Conservation (phyloP, 1,140 invertebrate species). For the Vollenhovia emeryi region DNA sequence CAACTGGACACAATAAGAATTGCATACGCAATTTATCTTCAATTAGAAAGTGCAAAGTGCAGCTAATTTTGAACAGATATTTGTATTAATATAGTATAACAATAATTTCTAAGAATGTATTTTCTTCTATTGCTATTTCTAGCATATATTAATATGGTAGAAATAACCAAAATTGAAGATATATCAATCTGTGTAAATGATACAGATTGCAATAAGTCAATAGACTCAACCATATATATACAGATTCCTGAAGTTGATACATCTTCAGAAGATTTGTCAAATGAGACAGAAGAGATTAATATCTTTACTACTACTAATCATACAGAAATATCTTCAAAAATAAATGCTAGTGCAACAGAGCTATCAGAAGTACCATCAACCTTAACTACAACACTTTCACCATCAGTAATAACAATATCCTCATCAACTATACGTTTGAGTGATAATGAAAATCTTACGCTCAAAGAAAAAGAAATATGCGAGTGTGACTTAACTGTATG, state of each 20-base stretch:
- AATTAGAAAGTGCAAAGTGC: background rate
- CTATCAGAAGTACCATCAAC: constrained; percentile 14
- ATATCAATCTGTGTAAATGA: constrained; percentile 69
- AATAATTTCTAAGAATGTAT: constrained; percentile 32
- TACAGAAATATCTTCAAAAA: constrained; percentile 26
- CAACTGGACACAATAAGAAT: background rate
- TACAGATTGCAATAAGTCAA: constrained; percentile 68
- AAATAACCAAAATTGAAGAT: constrained; percentile 63
- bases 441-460: constrained; percentile 48
- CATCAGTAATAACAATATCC: constrained; percentile 21
- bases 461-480: constrained; percentile 73
- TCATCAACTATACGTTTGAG: constrained; percentile 7
- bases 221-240: constrained; percentile 24
- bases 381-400: constrained; percentile 6
- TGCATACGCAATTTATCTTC: background rate
- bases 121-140: constrained; percentile 24
- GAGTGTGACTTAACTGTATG: constrained; percentile 81
- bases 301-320: background rate
- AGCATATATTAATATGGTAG: background rate
- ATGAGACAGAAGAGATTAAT: constrained; percentile 23
- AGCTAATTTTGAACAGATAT: background rate
- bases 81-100: constrained; percentile 24
- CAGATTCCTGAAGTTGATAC: background rate
- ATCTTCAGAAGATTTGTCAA: constrained; percentile 18
- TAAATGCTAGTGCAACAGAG: constrained; percentile 11